phyloP scores from a whole-genome alignment of 2,888 invertebrate species.

The Pegoplata infirma region DNA sequence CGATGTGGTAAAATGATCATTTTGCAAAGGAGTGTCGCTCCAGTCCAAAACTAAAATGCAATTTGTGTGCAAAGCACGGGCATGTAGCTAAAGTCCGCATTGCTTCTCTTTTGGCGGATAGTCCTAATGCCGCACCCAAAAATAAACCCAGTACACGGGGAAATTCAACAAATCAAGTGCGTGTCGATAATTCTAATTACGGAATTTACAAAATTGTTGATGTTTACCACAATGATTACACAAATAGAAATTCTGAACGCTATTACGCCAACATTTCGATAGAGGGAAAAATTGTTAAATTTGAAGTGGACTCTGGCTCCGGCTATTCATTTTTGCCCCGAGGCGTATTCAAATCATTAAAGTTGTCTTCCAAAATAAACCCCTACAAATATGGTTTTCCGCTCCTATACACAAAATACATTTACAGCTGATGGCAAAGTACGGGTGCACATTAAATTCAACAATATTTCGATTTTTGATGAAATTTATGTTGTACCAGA shows the following conservation, averaged over 20 bases:
- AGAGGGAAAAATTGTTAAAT: constrained; percentile 28
- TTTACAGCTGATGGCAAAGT: constrained; percentile 36
- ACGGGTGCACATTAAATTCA: constrained; percentile 9
- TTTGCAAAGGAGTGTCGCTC: too few species aligned
- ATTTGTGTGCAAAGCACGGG: background rate
- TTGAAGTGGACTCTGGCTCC: too few species aligned
- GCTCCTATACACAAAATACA: constrained; percentile 35
- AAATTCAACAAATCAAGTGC: too few species aligned
- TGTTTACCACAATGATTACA: background rate
- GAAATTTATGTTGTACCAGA: constrained; percentile 43
- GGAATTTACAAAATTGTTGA: constrained; percentile 16
- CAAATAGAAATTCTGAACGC: background rate
- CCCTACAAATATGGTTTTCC: too few species aligned
- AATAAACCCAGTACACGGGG: too few species aligned
- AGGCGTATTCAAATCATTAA: constrained; percentile 4
- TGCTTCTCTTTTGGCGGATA: too few species aligned
- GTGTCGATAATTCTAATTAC: background rate
- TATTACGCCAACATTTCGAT: constrained; percentile 30
- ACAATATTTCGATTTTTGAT: constrained; percentile 19
- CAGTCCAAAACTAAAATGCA: too few species aligned
- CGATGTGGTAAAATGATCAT: too few species aligned
- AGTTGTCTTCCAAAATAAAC: too few species aligned
- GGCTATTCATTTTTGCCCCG: constrained; percentile 44
- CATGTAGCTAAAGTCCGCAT: too few species aligned
- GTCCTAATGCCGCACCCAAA: too few species aligned